Base-by-base conservation (phyloP, 2,888 invertebrate species). In the Brachyptera putata region DNA sequence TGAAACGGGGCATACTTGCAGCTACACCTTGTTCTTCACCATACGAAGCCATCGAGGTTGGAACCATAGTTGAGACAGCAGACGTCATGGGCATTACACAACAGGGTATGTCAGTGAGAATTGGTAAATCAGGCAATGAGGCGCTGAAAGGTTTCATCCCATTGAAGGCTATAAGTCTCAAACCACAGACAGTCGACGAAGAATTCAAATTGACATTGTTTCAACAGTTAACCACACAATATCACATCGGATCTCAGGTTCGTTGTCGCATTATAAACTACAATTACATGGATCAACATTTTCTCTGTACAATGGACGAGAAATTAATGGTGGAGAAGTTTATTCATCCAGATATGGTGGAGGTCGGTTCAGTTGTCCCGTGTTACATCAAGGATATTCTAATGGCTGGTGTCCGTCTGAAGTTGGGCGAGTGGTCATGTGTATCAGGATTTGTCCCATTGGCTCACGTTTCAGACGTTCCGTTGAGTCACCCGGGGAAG, bases 291-390 rank as follows among this genome's bases (percentile, higher is more conserved):
- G 86, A 88, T 69, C 79, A 79, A 63, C 69, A 81, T 26, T 89
- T 85, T 72, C 78, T 86, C 7, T 86, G 89, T 68, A 80, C 84
- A 1, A 84, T 86, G 73, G 80, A 86, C 70, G 72, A 63, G 67
- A 67, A 63, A 0, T 63, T 84, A 2, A 68, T 89, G 1, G 72
- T 76, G 25, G 81, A 85, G 70, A 78, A 77, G 65, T 74, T 79
- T 69, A 85, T 85, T 70, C 74, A 74, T 1, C 63, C 77, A 30
- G 67, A 71, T 0, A 81, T 84, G 68, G 69, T 85, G 1, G 68
- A 70, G 14, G 66, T 80, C 0, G 87, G 84, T 0, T 78, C 84
- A 48, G 64, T 77, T 13, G 79, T 87, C 0, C 71, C 75, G 1
- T 86, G 79, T 0, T 73, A 70, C 0, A 76, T 87, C 3, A 70